Base-by-base conservation (phyloP, 2,888 invertebrate species). In the Eilema caniola region DNA sequence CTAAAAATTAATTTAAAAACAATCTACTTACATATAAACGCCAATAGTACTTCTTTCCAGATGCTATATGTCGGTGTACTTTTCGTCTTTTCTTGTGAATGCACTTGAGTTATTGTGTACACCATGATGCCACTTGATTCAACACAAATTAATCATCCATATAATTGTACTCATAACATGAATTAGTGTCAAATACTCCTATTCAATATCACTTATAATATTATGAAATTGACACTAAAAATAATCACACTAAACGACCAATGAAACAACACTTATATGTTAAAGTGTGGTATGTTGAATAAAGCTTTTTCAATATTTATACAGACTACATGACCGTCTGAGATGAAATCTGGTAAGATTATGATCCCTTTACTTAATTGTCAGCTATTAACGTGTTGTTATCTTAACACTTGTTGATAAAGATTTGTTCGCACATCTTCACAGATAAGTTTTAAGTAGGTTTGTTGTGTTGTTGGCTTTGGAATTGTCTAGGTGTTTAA, bases 1-100 rank as follows among this genome's bases (percentile, higher is more conserved):
- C 3, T 28, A 28, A 28, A 4, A 28, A 28, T 4, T 5, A 28
- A 33, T 8, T 33, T 1, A 33, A 33, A 33, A 33, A 28, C 2
- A 8, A 62, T 23, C 8, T 31, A 86, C 91, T 74, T 81, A 91
- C 91, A 88, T 59, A 90, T 74, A 56, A 91, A 80, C 3, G 88
- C 85, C 47, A 90, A 74, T 0, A 85, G 20, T 0, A 86, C 71
- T 57, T 88, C 88, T 33, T 87, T 90, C 83, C 88, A 88, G 23
- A 82, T 70, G 71, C 78, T 78, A 2, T 83, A 80, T 62, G 80
- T 84, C 14, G 74, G 69, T 4, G 67, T 78, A 59, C 69, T 73
- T 41, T 73, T 78, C 3, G 23, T 76, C 74, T 47, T 31, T 12
- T 57, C 41, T 66, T 25, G 25, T 56, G 68, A 73, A 62, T 62